Conservation (phyloP, 2,888 invertebrate species). For the Himalopsyche kuldschensis region DNA sequence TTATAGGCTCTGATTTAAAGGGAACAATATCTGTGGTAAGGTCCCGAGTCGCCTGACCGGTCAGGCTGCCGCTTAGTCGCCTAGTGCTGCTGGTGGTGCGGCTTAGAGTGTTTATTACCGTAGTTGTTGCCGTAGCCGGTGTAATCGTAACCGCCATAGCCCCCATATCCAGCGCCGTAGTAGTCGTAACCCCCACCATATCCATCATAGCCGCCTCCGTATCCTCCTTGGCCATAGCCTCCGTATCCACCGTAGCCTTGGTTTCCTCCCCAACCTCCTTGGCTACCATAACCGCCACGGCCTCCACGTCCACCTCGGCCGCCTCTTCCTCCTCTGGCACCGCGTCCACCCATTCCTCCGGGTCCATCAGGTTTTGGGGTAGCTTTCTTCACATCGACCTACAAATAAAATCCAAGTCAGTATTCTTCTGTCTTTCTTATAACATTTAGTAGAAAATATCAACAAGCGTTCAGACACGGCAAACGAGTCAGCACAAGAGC, state of each 20-base stretch:
- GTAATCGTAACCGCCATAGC: conserved; percentile 80
- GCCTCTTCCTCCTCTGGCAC: conserved; percentile 68
- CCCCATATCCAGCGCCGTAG: conserved; percentile 76
- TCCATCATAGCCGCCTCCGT: conserved; percentile 73
- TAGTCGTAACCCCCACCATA: conserved; percentile 73
- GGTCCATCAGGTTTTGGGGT: conserved; percentile 85
- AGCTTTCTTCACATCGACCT: conserved; percentile 94
- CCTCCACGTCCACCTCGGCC: conserved; percentile 72
- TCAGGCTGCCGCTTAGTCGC: not conserved
- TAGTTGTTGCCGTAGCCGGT: conserved; percentile 76
- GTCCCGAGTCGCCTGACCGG: conserved; percentile 21
- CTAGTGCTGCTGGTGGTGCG: conserved; percentile 37
- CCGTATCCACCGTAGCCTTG: conserved; percentile 68
- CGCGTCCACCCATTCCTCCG: conserved; percentile 68
- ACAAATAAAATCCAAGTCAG: conserved; percentile 35
- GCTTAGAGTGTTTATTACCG: conserved; percentile 60
- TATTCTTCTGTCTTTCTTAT: not conserved
- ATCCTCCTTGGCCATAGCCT: conserved; percentile 72
- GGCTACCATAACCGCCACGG: conserved; percentile 67
- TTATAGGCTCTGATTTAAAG: conserved; percentile 30
- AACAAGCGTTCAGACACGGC: conserved; percentile 38
- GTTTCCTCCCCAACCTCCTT: conserved; percentile 67
- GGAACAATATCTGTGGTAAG: conserved; percentile 32
- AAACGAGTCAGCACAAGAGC: conserved; percentile 13
- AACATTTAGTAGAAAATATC: conserved; percentile 35